Base-by-base conservation (phyloP, 1,140 invertebrate species). In the Drosophila pseudoananassae region DNA sequence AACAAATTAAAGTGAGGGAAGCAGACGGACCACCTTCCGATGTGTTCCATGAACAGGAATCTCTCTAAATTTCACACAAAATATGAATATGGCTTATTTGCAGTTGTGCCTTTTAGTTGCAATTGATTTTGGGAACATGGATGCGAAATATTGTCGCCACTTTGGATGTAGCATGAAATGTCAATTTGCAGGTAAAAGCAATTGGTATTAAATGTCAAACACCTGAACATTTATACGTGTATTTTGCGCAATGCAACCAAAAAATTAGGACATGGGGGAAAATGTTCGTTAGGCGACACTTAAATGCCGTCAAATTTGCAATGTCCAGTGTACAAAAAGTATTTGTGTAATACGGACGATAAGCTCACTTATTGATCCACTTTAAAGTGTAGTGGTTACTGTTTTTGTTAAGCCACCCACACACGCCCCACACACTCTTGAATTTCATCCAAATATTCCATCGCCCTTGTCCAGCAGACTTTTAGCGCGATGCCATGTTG, bases 101-200 rank as follows among this genome's bases (percentile, higher is more conserved):
- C 46, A 61, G 61, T 40, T 49, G 3, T 10, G 23, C 9, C 15
- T 31, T 54, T 69, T 2, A 15, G 14, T 12, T 29, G 23, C 45
- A 73, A 78, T 52, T 59, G 27, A 56, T 45, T 68, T 31, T 9
- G 20, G 7, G 54, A 63, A 63, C 47, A 46, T 43, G 43, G 58
- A 31, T 33, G 31, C 12, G 40, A 38, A 47, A 54, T 78, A 75
- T 74, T 55, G 43, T 40, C 31, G 55, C 25, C 14, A 72, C 68
- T 78, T 63, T 80, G 47, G 72, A 56, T 69, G 51, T 52, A 71
- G 75, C 72, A 74, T 59, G 68, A 75, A 85, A 75, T 78, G 78
- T 87, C 82, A 85, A 85, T 87, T 87, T 85, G 78, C 80, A 87
- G 82, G 78, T 71, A 88, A 87, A 76, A 60, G 82, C 82, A 87